Percentiles rank a stretch among this genome's conserved stretches.
phyloP scores from a whole-genome alignment of 2,797 vertebrate genomes.

The Enteromius trimaculatus region DNA sequence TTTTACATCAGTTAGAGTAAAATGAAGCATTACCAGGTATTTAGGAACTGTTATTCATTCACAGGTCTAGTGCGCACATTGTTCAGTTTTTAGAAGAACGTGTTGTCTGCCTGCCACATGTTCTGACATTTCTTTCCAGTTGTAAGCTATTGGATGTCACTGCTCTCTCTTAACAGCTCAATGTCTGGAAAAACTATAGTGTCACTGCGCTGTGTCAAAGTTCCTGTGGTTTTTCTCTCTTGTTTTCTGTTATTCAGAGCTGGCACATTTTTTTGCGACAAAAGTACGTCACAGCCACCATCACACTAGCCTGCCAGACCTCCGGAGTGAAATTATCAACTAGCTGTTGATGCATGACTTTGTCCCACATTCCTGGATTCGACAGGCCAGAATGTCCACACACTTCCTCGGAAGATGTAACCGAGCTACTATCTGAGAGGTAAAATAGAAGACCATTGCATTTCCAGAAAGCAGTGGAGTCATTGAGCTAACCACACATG shows the following conservation, averaged over 20 bases:
- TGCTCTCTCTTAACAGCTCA: neutral
- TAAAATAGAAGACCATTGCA: slow-evolving; percentile 25
- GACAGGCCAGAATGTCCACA: slow-evolving; percentile 33
- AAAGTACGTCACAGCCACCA: slow-evolving; percentile 48
- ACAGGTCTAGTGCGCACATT: neutral
- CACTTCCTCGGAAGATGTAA: slow-evolving; percentile 6
- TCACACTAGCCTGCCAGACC: slow-evolving; percentile 55
- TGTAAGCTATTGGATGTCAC: neutral
- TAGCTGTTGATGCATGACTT: slow-evolving; percentile 44
- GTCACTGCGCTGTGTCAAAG: slow-evolving; percentile 17
- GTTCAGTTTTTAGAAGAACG: neutral
- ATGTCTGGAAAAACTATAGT: slow-evolving; percentile 31
- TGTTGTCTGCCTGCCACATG: slow-evolving; percentile 5
- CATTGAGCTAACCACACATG: slow-evolving; percentile 1
- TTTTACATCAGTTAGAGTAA: slow-evolving; percentile 54
- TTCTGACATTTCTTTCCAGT: slow-evolving; percentile 6
- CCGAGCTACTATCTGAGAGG: neutral
- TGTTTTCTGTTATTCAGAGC: slow-evolving; percentile 14
- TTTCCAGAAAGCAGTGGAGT: slow-evolving; percentile 11
- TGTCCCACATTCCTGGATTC: slow-evolving; percentile 13
- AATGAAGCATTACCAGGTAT: slow-evolving; percentile 37
- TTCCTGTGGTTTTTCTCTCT: slow-evolving; percentile 17
- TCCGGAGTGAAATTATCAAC: slow-evolving; percentile 48
- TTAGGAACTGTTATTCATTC: slow-evolving; percentile 23
- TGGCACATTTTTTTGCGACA: slow-evolving; percentile 27